Conservation (phyloP, 2,113 vertebrate genomes). For the Acrocephalus arundinaceus region DNA sequence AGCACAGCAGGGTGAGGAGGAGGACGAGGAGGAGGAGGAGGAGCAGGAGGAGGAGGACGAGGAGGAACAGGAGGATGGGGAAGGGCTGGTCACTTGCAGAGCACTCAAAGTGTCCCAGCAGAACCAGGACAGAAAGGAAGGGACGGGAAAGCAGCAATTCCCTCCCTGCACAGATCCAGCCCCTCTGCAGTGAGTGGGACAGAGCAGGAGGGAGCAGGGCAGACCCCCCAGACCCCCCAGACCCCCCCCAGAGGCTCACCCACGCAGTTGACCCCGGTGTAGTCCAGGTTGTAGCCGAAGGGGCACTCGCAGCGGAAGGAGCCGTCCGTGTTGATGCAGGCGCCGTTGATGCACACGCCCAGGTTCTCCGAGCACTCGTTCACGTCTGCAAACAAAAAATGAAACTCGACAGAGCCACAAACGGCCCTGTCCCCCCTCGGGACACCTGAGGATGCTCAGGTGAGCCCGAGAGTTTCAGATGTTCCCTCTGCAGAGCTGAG, state of each 20-base stretch:
- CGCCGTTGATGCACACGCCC: conserved; percentile 84
- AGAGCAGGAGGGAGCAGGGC: not conserved
- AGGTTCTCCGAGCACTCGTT: conserved; percentile 90
- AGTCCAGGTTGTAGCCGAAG: conserved; percentile 91
- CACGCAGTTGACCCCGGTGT: conserved; percentile 86
- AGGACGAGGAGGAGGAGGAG: not conserved
- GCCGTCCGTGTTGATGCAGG: conserved; percentile 92
- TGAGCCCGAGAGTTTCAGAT: not conserved
- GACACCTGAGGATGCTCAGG: not conserved
- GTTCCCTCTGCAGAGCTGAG: not conserved
- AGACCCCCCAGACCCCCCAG: too few relatives aligned
- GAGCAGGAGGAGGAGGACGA: too few relatives aligned
- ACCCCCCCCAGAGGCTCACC: conserved; percentile 72
- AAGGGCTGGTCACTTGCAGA: not conserved
- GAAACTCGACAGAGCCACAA: rapidly evolving
- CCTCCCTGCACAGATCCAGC: rapidly evolving
- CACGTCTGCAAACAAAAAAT: conserved; percentile 73
- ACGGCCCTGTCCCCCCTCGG: not conserved
- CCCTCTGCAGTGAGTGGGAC: rapidly evolving
- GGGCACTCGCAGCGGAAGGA: conserved; percentile 96
- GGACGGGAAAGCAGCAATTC: not conserved
- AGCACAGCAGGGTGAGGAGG: not conserved
- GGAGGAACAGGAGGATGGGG: not conserved
- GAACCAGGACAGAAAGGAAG: not conserved
- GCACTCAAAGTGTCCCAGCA: not conserved